Conservation (phyloP, 2,113 vertebrate species). For the Acanthisitta chloris region DNA sequence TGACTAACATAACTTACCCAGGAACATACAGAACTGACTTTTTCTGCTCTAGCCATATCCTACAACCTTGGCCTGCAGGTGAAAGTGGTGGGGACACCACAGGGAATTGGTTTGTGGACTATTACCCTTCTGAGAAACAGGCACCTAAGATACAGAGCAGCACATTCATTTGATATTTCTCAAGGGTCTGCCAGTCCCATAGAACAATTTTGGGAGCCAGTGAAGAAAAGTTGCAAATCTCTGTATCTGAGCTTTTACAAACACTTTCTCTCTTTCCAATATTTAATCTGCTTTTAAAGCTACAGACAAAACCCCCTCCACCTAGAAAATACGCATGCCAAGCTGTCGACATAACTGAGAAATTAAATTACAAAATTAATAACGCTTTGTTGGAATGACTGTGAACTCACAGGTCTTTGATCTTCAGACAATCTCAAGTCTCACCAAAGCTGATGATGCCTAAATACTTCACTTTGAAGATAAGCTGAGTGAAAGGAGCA, state of each 20-base stretch:
- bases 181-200: neutral
- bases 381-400: neutral
- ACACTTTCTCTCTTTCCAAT: neutral
- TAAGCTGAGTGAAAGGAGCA: constrained; percentile 4
- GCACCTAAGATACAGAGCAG: neutral
- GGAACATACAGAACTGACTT: neutral
- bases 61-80: neutral
- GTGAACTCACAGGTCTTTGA: neutral
- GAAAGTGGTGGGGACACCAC: neutral
- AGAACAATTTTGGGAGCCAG: neutral
- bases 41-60: neutral
- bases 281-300: neutral
- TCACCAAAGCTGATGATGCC: neutral
- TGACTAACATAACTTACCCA: neutral
- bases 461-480: constrained; percentile 23
- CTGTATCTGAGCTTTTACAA: neutral
- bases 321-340: neutral
- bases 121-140: neutral
- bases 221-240: neutral
- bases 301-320: neutral
- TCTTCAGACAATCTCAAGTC: neutral
- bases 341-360: neutral
- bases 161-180: neutral
- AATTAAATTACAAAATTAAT: constrained; percentile 14
- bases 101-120: neutral